Percentiles rank a stretch among this genome's conserved stretches.
Conservation (phyloP, 2,113 vertebrate genomes). For the Halcyon senegalensis region DNA sequence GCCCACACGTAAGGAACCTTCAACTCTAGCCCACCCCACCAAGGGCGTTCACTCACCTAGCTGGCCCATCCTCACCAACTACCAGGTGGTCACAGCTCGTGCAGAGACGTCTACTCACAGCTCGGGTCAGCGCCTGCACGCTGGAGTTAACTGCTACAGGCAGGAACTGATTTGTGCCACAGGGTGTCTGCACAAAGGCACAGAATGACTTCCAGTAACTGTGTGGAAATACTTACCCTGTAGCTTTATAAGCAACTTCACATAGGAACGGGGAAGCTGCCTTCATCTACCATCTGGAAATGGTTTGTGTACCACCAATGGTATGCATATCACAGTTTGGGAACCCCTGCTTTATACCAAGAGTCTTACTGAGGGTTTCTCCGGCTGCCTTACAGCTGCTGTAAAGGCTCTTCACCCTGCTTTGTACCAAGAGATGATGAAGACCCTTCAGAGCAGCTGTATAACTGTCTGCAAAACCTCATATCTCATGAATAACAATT, state of each 20-base stretch:
- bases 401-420: not conserved
- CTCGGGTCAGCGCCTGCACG: accelerated
- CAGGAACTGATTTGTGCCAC: not conserved
- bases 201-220: not conserved
- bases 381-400: slow-evolving; percentile 3
- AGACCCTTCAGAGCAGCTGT: not conserved
- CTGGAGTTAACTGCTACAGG: not conserved
- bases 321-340: not conserved
- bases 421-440: not conserved
- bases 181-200: not conserved
- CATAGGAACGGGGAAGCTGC: not conserved
- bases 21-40: not conserved
- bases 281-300: slow-evolving; percentile 24
- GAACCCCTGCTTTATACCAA: not conserved
- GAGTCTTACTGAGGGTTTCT: not conserved
- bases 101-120: not conserved
- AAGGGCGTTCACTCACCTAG: not conserved
- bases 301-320: not conserved
- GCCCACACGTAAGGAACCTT: not conserved
- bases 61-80: not conserved
- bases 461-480: not conserved
- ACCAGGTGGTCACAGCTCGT: not conserved
- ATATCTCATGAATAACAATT: not conserved
- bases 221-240: not conserved
- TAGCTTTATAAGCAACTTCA: not conserved